These are phyloP conservation scores for Dromius quadrimaculatus DNA, from an alignment of 2,888 invertebrate genomes.

Conservation along the genomic window DNA sequence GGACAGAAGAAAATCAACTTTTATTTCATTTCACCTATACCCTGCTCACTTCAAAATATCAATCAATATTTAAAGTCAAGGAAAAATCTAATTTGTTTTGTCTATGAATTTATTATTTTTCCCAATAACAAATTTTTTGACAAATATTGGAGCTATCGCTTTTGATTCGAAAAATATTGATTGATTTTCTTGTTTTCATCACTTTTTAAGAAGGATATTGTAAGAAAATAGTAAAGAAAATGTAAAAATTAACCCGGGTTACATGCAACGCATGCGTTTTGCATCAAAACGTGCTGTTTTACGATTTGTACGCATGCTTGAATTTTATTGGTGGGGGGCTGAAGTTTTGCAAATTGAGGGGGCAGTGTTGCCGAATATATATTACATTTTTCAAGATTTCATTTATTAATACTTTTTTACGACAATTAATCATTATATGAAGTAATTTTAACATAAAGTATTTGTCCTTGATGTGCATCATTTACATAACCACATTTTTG, in stretches of 20 bases:
- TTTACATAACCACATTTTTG: too few species aligned
- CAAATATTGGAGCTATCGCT: background rate
- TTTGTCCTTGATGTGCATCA: too few species aligned
- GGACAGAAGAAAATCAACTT: constrained; percentile 6
- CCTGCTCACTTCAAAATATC: constrained; percentile 22
- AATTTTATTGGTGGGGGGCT: constrained; percentile 17
- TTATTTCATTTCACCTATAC: constrained; percentile 24
- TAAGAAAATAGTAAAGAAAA: constrained; percentile 19
- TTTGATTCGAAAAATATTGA: background rate
- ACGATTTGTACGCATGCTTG: constrained; percentile 36
- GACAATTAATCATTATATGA: too few species aligned
- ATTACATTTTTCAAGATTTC: constrained; percentile 11
- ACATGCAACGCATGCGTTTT: constrained; percentile 41
- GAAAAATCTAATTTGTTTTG: constrained; percentile 50
- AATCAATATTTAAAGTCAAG: constrained; percentile 47
- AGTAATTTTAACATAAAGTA: too few species aligned
- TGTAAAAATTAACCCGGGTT: constrained; percentile 45
- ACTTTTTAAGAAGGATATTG: background rate
- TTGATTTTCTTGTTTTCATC: constrained; percentile 9
- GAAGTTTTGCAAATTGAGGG: constrained; percentile 33
- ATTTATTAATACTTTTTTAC: constrained; percentile 18
- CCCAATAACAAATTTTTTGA: background rate
- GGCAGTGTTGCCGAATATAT: constrained; percentile 44
- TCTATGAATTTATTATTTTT: constrained; percentile 37
- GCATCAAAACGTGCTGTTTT: constrained; percentile 35